Base-by-base conservation (phyloP, 2,888 invertebrate species). In the Cosmorhoe ocellata region DNA sequence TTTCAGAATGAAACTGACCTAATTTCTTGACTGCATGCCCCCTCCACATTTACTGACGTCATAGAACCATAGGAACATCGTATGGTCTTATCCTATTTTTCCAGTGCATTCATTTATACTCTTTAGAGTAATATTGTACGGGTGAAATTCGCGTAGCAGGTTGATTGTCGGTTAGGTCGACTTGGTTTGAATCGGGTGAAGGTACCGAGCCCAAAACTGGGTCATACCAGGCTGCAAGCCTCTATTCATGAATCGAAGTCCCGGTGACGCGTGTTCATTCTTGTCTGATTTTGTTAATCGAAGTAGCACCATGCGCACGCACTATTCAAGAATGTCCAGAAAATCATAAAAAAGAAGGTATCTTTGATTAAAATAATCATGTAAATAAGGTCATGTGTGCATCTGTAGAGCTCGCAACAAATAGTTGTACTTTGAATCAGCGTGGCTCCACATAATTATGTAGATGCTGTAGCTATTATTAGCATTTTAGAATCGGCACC, bases 1-100 rank as follows among this genome's bases (percentile, higher is more conserved):
- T 92, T 92, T 92, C 90, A 92, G 92, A 92, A 92, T 92, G 92
- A 92, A 92, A 92, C 91, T 91, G 91, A 91, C 91, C 92, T 81
- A 91, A 89, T 91, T 92, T 83, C 81, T 66, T 61, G 64, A 70
- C 76, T 88, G 89, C 89, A 89, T 59, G 69, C 84, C 82, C 84
- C 81, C 79, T 74, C 82, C 83, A 72, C 79, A 74, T 76, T 69
- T 58, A 84, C 87, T 92, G 92, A 92, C 92, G 92, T 92, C 92
- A 92, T 87, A 79, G 63, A 81, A 32, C 78, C 81, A 81, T 61
- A 64, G 59, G 49, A 51, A 41, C 18, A 51, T 26, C 32, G 58
- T 59, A 78, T 66, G 59, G 64, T 61, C 78, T 69, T 70, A 82
- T 69, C 71, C 74, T 66, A 72, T 53, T 71, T 75, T 61, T n/a